Conservation (phyloP, 2,797 vertebrate genomes). For the Tokudaia tokunoshimensis region DNA sequence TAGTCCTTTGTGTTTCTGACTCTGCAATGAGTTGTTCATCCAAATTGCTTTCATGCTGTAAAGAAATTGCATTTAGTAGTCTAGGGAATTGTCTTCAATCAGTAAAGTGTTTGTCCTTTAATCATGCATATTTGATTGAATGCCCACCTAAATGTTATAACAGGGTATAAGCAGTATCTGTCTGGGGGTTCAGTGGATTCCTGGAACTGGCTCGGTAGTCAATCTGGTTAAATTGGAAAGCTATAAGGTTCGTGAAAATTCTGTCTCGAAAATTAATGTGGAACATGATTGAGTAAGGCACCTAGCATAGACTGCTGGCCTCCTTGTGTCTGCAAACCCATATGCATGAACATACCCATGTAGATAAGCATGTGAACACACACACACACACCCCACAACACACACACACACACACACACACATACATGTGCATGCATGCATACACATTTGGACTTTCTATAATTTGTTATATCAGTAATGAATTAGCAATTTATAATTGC, state of each 20-base stretch:
- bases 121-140: no score
- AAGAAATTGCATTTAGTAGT: neutral
- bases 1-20: neutral
- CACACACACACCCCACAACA: neutral
- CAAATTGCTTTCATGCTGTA: conserved; percentile 1
- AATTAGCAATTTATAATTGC: neutral
- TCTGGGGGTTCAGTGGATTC: neutral
- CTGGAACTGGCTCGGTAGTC: neutral
- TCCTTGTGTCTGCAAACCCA: neutral
- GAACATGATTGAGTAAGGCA: neutral
- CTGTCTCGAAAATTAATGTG: neutral
- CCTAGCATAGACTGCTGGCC: neutral
- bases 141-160: neutral
- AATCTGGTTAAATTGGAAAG: neutral
- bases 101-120: neutral
- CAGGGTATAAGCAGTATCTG: neutral
- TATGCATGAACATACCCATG: neutral
- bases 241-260: neutral
- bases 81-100: neutral
- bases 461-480: neutral
- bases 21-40: neutral
- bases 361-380: neutral
- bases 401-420: neutral
- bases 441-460: neutral
- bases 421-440: neutral